Evolutionary conservation across 2,113 vertebrate species (phyloP).

Genomic region (Fulmarus glacialis): DNA sequence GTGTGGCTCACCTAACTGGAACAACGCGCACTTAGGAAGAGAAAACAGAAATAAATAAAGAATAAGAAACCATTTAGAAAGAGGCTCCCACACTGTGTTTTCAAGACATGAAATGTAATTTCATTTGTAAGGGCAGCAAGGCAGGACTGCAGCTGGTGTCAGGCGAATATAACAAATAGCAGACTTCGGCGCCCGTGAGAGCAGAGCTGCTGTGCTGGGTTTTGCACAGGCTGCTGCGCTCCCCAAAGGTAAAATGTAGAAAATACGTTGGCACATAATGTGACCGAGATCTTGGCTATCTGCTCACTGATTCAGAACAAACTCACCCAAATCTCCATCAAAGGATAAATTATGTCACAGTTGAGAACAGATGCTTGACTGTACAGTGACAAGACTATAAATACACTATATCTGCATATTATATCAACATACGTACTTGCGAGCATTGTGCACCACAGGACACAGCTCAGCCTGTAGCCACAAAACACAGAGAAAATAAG

Average conservation of each 20-base stretch:
- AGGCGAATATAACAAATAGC: neutral
- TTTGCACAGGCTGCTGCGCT: neutral
- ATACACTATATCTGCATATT: neutral
- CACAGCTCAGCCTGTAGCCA: neutral
- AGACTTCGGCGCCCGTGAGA: neutral
- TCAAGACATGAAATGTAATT: neutral
- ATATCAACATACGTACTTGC: neutral
- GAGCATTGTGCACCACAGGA: neutral
- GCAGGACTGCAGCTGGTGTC: neutral
- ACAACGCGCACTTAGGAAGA: neutral
- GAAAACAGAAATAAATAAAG: neutral
- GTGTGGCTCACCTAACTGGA: neutral
- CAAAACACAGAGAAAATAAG: neutral
- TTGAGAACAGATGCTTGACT: neutral
- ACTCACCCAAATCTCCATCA: neutral
- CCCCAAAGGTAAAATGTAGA: neutral
- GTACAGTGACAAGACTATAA: neutral
- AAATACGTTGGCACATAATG: too few relatives aligned
- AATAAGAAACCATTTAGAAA: neutral
- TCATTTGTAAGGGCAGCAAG: neutral
- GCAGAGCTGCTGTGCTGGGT: neutral
- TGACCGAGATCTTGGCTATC: neutral
- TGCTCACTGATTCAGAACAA: slow-evolving; percentile 4
- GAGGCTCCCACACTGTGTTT: neutral
- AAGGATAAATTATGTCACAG: neutral